Conservation (phyloP, 2,888 invertebrate species). For the Callyntrura sp. region DNA sequence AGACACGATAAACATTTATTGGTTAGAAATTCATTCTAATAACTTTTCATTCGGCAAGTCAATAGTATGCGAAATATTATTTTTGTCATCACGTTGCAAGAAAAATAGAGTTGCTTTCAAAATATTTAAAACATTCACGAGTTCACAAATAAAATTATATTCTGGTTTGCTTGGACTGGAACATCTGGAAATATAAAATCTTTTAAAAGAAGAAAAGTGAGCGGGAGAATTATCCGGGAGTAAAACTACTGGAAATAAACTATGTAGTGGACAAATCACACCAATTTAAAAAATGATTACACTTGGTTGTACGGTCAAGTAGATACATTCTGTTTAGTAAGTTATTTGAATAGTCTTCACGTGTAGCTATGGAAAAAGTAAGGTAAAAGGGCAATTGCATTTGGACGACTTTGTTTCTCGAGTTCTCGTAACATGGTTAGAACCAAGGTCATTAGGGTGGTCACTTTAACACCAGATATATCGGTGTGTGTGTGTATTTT, state of each 20-base stretch:
- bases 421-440: constrained; percentile 1
- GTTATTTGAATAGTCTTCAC: neutral
- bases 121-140: neutral
- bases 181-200: neutral
- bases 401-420: constrained; percentile 27
- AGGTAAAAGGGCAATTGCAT: constrained; percentile 11
- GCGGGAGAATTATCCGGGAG: constrained; percentile 14
- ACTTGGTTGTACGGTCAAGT: neutral
- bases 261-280: constrained; percentile 30
- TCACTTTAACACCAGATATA: neutral
- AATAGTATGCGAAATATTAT: neutral
- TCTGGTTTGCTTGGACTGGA: neutral
- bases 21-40: constrained; percentile 55
- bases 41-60: constrained; percentile 5
- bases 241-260: neutral
- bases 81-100: constrained; percentile 13
- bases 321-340: neutral
- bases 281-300: constrained; percentile 6
- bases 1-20: constrained; percentile 80
- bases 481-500: neutral
- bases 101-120: neutral
- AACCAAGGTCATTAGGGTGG: constrained; percentile 27
- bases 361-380: neutral
- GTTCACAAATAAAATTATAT: neutral
- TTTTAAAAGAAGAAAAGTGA: neutral